Conservation (phyloP, 2,113 vertebrate genomes). For the Neotoma lepida region DNA sequence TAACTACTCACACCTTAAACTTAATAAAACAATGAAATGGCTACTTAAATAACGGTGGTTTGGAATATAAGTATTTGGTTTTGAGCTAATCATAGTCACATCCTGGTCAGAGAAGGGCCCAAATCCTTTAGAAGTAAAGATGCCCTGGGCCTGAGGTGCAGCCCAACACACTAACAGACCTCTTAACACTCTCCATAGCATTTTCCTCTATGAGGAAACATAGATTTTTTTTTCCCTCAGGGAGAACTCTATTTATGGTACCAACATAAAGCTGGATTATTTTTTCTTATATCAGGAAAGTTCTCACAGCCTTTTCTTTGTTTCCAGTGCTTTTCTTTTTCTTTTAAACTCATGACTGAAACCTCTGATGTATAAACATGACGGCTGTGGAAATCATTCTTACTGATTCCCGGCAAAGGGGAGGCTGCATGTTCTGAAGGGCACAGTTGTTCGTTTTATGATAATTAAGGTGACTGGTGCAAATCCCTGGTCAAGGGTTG, state of each 20-base stretch:
- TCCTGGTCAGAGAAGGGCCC: not conserved
- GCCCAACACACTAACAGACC: not conserved
- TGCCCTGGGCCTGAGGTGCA: not conserved
- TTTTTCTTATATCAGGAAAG: constrained; percentile 32
- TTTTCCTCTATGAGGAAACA: not conserved
- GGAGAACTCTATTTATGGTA: constrained; percentile 10
- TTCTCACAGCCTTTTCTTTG: constrained; percentile 24
- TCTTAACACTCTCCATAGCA: not conserved
- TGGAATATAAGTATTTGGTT: not conserved
- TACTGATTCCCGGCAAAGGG: constrained; percentile 9
- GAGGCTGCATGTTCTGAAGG: not conserved
- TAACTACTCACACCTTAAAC: not conserved
- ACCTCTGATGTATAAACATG: not conserved
- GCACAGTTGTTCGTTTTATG: constrained; percentile 3
- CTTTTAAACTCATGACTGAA: not conserved
- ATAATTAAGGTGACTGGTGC: constrained; percentile 65
- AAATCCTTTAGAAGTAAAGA: constrained; percentile 18
- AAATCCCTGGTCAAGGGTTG: constrained; percentile 46
- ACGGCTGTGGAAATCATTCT: constrained; percentile 39
- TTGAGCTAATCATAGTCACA: not conserved
- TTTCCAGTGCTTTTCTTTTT: not conserved
- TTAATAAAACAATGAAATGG: not conserved
- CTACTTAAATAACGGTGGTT: not conserved
- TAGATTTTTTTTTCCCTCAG: not conserved
- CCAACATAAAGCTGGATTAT: not conserved